Evolutionary conservation across 2,797 vertebrate species (phyloP).

Genomic region (Acanthurus leucopareius): DNA sequence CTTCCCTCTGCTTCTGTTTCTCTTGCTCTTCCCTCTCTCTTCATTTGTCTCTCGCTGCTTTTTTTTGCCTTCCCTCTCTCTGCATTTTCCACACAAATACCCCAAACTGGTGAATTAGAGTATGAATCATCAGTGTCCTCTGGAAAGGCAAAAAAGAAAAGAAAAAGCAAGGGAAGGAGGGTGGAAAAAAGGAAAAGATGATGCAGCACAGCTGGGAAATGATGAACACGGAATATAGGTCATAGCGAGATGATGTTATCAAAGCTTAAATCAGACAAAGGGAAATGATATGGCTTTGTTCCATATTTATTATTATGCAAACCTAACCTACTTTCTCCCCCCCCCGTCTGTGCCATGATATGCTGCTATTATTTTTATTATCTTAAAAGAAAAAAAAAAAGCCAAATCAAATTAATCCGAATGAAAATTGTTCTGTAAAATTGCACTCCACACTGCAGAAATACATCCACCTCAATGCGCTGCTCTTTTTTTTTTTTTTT

Average conservation of each 20-base stretch:
- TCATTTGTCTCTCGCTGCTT: conserved; percentile 41
- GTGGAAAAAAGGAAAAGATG: conserved; percentile 33
- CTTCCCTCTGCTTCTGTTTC: conserved; percentile 28
- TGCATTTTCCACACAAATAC: conserved; percentile 57
- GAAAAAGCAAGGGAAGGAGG: neutral
- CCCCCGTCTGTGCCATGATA: neutral
- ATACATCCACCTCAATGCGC: neutral
- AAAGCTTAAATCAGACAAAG: conserved; percentile 72
- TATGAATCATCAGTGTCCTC: conserved; percentile 69
- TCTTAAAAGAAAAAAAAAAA: conserved; percentile 12
- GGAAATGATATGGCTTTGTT: conserved; percentile 65
- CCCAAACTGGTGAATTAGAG: conserved; percentile 70
- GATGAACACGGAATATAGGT: conserved; percentile 75
- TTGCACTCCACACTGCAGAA: neutral
- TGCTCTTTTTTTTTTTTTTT: neutral
- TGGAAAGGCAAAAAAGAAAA: conserved; percentile 35
- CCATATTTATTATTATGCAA: conserved; percentile 61
- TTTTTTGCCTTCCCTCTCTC: neutral
- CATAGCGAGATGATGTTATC: conserved; percentile 73
- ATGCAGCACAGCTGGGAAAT: conserved; percentile 72
- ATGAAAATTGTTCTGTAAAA: conserved; percentile 38
- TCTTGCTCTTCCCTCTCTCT: conserved; percentile 29
- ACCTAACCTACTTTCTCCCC: conserved; percentile 54
- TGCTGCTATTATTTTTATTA: conserved; percentile 52
- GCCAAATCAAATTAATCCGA: conserved; percentile 37